Conservation (phyloP, 2,888 invertebrate genomes). For the Acleris emargana region DNA sequence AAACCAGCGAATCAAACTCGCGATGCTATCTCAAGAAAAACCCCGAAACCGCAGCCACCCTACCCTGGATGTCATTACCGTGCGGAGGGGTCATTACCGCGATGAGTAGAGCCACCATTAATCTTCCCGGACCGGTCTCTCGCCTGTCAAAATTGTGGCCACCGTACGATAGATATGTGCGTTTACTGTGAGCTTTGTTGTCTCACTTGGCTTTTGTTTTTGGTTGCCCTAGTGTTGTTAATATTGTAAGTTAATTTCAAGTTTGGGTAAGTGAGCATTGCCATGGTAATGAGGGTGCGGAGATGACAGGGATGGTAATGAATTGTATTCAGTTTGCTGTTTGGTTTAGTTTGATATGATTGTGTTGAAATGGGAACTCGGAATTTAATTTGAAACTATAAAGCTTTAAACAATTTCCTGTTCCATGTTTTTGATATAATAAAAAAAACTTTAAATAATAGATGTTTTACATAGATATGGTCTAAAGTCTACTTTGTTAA, state of each 20-base stretch:
- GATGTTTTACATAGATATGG: too few relatives aligned
- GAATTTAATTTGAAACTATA: too few relatives aligned
- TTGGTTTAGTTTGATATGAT: background rate
- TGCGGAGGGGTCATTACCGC: slow-evolving; percentile 79
- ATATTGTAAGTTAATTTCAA: slow-evolving; percentile 33
- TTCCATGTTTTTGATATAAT: too few relatives aligned
- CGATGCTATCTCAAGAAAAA: slow-evolving; percentile 32
- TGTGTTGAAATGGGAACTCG: too few relatives aligned
- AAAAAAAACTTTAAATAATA: too few relatives aligned
- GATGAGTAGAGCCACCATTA: slow-evolving; percentile 81
- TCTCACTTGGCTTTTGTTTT: slow-evolving; percentile 52
- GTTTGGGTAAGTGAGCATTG: slow-evolving; percentile 9
- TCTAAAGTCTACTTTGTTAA: too few relatives aligned
- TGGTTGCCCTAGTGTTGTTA: slow-evolving; percentile 36
- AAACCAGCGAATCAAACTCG: slow-evolving; percentile 28
- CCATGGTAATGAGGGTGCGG: slow-evolving; percentile 2
- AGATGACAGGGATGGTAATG: slow-evolving; percentile 3
- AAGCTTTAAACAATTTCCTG: too few relatives aligned
- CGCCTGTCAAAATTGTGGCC: slow-evolving; percentile 81
- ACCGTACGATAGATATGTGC: slow-evolving; percentile 65
- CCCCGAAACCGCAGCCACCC: slow-evolving; percentile 49
- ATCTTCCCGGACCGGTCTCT: slow-evolving; percentile 78
- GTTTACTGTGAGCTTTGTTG: slow-evolving; percentile 47
- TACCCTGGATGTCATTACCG: slow-evolving; percentile 77
- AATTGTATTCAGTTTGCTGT: background rate